Conservation (phyloP, 2,113 vertebrate species). For the Aptenodytes patagonicus region DNA sequence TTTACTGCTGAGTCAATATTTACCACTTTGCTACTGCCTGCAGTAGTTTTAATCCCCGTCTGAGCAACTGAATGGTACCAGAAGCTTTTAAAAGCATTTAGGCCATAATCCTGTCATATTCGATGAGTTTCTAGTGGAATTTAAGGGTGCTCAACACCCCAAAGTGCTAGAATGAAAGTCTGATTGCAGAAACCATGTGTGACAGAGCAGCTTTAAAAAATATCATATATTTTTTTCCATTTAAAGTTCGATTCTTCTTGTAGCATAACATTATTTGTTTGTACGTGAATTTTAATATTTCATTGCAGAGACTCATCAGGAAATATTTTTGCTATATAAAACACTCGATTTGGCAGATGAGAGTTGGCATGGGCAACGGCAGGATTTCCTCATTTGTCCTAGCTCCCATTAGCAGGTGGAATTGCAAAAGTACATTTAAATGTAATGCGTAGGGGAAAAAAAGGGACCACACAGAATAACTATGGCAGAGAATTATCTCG, state of each 20-base stretch:
- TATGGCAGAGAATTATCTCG: background rate
- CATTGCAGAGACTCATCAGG: background rate
- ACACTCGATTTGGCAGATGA: background rate
- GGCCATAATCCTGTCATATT: background rate
- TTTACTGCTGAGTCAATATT: constrained; percentile 62
- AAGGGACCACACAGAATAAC: background rate
- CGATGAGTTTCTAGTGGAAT: background rate
- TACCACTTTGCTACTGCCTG: constrained; percentile 30
- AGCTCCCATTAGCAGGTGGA: background rate
- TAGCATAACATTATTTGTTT: background rate
- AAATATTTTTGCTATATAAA: background rate
- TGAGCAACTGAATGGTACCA: constrained; percentile 23
- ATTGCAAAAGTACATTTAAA: background rate
- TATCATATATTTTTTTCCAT: background rate
- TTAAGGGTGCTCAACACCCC: background rate
- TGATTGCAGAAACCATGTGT: background rate
- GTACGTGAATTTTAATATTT: background rate
- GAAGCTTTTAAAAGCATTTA: constrained; percentile 7
- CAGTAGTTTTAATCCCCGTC: constrained; percentile 34
- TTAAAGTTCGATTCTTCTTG: background rate
- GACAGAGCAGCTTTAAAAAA: background rate
- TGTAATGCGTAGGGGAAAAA: too few relatives aligned
- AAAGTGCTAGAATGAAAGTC: background rate
- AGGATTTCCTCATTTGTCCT: background rate
- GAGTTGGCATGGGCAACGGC: background rate